Conservation (phyloP, 2,113 vertebrate species). For the Catharus minimus region DNA sequence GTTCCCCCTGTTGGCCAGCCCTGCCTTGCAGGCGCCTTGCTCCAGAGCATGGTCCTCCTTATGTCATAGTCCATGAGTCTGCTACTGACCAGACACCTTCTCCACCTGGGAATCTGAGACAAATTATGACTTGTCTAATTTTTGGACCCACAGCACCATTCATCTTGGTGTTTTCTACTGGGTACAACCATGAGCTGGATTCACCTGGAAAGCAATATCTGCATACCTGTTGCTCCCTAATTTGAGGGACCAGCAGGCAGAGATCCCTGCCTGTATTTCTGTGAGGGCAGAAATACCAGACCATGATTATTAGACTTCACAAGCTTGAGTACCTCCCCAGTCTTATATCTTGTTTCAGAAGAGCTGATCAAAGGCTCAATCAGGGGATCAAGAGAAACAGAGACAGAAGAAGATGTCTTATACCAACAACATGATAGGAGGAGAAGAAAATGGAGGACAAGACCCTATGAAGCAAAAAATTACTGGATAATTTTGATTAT, state of each 20-base stretch:
- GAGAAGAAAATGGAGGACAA: neutral
- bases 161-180: neutral
- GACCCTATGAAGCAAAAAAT: neutral
- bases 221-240: neutral
- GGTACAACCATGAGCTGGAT: neutral
- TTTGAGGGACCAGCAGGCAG: neutral
- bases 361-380: neutral
- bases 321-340: neutral
- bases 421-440: neutral
- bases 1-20: neutral
- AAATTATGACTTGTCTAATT: neutral
- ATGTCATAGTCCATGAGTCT: neutral
- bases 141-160: neutral
- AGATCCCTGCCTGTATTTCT: neutral
- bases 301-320: neutral
- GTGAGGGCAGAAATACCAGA: neutral
- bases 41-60: neutral
- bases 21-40: neutral
- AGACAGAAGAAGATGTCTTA: neutral
- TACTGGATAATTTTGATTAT: neutral
- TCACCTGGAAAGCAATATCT: neutral
- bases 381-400: neutral
- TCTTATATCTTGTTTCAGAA: neutral
- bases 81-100: rapidly evolving
- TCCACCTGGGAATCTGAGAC: neutral